phyloP scores from a whole-genome alignment of 2,888 invertebrate species.

The Timema cristinae region DNA sequence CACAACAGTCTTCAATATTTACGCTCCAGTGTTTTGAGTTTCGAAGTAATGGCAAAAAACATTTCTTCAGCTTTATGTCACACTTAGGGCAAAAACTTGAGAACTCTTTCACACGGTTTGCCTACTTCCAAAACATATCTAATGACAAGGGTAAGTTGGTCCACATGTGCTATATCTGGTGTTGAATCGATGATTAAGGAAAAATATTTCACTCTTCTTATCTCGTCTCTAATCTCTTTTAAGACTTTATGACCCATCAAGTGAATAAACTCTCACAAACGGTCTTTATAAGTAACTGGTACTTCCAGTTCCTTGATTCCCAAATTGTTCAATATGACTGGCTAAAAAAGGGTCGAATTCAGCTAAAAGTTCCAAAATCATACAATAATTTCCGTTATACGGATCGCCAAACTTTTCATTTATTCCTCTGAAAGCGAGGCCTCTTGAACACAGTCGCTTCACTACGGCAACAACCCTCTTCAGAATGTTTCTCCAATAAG shows the following conservation, averaged over 20 bases:
- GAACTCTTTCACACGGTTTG: background rate
- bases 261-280: slow-evolving; percentile 1
- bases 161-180: slow-evolving; percentile 3
- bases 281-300: slow-evolving; percentile 3
- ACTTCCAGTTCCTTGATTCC: background rate
- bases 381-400: slow-evolving; percentile 3
- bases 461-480: slow-evolving; percentile 1
- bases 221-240: background rate
- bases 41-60: background rate
- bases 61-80: too few relatives aligned
- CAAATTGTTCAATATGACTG: slow-evolving; percentile 2
- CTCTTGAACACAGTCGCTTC: too few relatives aligned
- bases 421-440: slow-evolving; percentile 1
- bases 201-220: background rate
- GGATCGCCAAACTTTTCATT: background rate
- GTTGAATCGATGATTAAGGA: background rate
- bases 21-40: slow-evolving; percentile 1
- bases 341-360: background rate
- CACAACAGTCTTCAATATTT: background rate
- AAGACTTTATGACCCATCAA: slow-evolving; percentile 1
- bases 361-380: background rate
- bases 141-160: slow-evolving; percentile 1
- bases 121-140: background rate
- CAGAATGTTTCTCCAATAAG: background rate
- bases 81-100: too few relatives aligned